A percentile compares a stretch with the other conserved stretches of the same genome.
These are phyloP conservation scores for Kryptolebias marmoratus DNA, from an alignment of 2,113 vertebrate species.

Conservation along the genomic window DNA sequence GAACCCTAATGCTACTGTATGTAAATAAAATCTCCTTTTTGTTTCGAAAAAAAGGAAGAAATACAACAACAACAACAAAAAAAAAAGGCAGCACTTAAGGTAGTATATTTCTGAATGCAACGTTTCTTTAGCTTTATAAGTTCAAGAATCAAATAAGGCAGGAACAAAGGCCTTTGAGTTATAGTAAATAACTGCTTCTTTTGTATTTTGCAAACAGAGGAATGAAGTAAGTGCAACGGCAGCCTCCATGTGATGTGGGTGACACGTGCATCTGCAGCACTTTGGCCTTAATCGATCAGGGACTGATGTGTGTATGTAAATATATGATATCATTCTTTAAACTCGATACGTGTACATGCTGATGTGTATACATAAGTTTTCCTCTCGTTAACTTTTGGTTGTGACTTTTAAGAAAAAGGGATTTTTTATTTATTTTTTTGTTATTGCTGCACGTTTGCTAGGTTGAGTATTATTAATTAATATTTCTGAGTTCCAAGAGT, in stretches of 20 bases:
- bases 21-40: slow-evolving; percentile 61
- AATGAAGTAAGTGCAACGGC: slow-evolving; percentile 68
- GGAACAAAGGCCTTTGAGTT: slow-evolving; percentile 60
- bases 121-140: slow-evolving; percentile 67
- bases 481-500: slow-evolving; percentile 26
- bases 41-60: slow-evolving; percentile 9
- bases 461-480: slow-evolving; percentile 38
- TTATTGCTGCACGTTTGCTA: slow-evolving; percentile 27
- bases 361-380: slow-evolving; percentile 52
- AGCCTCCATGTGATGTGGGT: slow-evolving; percentile 58
- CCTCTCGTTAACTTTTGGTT: slow-evolving; percentile 37
- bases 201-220: slow-evolving; percentile 66
- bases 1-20: slow-evolving; percentile 45
- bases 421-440: slow-evolving; percentile 11
- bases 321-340: slow-evolving; percentile 70
- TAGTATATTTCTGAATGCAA: slow-evolving; percentile 61
- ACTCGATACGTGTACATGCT: slow-evolving; percentile 69
- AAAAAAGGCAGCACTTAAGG: slow-evolving; percentile 25
- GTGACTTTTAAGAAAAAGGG: slow-evolving; percentile 62
- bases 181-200: slow-evolving; percentile 54
- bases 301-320: slow-evolving; percentile 78
- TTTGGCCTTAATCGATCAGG: slow-evolving; percentile 85
- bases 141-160: slow-evolving; percentile 37
- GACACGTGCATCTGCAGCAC: slow-evolving; percentile 57
- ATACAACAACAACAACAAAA: slow-evolving; percentile 32